Percentiles rank a stretch among this genome's conserved stretches.
phyloP scores from a whole-genome alignment of 2,888 invertebrate species.

The Eurois occulta region DNA sequence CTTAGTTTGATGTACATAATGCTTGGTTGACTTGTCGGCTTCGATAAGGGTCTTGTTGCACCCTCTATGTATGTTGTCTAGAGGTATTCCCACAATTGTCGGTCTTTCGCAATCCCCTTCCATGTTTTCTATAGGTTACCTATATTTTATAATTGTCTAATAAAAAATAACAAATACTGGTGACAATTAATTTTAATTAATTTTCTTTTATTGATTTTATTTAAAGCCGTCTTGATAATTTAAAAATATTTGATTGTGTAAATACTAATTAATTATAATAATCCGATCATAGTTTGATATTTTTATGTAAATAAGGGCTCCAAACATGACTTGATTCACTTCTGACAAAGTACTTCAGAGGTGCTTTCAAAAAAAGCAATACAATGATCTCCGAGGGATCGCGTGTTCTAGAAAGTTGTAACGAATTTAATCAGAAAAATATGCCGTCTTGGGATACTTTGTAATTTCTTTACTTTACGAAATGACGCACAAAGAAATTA shows the following conservation, averaged over 20 bases:
- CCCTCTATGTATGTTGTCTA: not conserved
- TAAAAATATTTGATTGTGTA: not conserved
- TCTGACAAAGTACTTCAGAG: not conserved
- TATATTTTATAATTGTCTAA: not conserved
- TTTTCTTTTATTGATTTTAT: not conserved
- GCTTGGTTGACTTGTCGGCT: too few species aligned
- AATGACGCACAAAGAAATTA: conserved; percentile 33
- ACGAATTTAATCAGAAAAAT: conserved; percentile 36
- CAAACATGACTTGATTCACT: not conserved
- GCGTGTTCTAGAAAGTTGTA: conserved; percentile 26
- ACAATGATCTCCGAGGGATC: conserved; percentile 7
- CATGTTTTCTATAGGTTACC: not conserved
- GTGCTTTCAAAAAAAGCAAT: conserved; percentile 8
- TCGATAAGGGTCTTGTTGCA: too few species aligned
- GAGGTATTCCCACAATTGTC: not conserved
- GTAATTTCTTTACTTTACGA: conserved; percentile 19
- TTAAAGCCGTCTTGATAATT: not conserved
- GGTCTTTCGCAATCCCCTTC: not conserved
- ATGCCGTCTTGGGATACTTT: conserved; percentile 6
- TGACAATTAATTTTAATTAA: not conserved
- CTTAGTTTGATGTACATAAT: too few species aligned
- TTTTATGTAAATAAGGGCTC: not conserved
- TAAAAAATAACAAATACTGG: not conserved
- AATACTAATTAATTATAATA: not conserved
- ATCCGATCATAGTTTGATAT: not conserved